A percentile compares a stretch with the other conserved stretches of the same genome.
phyloP scores from a whole-genome alignment of 64 coral and sea anemone species.

The Porites australiensis region DNA sequence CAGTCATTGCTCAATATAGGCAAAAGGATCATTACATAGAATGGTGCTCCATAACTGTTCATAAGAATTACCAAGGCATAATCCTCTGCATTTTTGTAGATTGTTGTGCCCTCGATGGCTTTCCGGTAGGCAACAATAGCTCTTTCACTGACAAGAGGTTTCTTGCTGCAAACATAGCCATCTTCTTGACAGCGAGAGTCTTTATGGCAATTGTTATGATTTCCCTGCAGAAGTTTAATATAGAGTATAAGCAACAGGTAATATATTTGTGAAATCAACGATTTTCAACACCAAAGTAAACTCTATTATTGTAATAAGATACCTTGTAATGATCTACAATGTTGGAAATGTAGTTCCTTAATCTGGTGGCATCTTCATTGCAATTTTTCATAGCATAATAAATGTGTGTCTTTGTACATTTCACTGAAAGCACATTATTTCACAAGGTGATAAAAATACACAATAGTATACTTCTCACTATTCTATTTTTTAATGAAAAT shows the following conservation, averaged over 20 bases:
- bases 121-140: constrained; percentile 22
- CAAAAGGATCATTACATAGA: not conserved
- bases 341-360: not conserved
- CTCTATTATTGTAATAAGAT: too few species aligned
- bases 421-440: too few species aligned
- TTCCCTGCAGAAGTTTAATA: not conserved
- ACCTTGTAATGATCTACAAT: too few species aligned
- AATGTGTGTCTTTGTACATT: not conserved
- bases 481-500: not conserved
- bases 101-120: constrained; percentile 31
- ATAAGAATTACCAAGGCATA: too few species aligned
- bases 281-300: too few species aligned
- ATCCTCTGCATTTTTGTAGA: constrained; percentile 35
- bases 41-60: not conserved
- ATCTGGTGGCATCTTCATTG: too few species aligned
- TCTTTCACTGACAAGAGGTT: not conserved
- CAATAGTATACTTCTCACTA: not conserved
- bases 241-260: not conserved
- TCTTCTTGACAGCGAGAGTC: constrained; percentile 32
- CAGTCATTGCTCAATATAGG: too few species aligned
- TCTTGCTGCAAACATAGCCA: constrained; percentile 36
- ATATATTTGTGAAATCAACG: too few species aligned
- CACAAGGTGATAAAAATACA: not conserved
- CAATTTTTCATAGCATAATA: too few species aligned
- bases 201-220: constrained; percentile 10